Evolutionary conservation across 2,797 vertebrate genomes (phyloP).

Genomic region (Platyrinchus mystaceus): DNA sequence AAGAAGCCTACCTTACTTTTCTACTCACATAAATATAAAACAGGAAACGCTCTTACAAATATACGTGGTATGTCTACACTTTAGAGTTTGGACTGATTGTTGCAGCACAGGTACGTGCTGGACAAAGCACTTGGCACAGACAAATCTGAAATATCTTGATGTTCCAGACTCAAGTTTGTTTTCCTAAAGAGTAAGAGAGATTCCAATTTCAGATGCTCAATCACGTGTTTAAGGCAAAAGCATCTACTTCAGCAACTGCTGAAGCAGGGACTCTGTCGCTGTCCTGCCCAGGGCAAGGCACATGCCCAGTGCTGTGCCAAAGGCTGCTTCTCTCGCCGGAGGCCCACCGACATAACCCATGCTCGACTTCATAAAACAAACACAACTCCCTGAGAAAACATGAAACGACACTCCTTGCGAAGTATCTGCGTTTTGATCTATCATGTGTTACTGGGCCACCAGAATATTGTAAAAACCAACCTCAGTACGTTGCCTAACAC

Average conservation of each 20-base stretch:
- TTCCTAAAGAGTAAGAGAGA: not conserved
- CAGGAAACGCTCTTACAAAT: not conserved
- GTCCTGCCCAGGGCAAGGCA: not conserved
- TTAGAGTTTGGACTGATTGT: not conserved
- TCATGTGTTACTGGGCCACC: not conserved
- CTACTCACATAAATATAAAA: not conserved
- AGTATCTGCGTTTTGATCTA: not conserved
- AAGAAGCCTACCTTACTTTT: not conserved
- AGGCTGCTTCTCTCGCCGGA: not conserved
- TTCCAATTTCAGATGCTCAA: not conserved
- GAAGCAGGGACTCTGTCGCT: not conserved
- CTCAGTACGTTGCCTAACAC: not conserved
- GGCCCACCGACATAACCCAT: not conserved
- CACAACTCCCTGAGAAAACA: not conserved
- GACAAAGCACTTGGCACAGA: not conserved
- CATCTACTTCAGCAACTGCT: not conserved
- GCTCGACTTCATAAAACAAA: not conserved
- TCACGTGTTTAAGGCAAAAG: not conserved
- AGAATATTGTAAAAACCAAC: not conserved
- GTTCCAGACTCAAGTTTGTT: not conserved
- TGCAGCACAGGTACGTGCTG: not conserved
- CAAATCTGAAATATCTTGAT: not conserved
- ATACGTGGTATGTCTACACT: fast-evolving
- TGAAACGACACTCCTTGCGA: fast-evolving
- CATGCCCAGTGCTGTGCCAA: not conserved